phyloP scores from a whole-genome alignment of 1,140 invertebrate genomes.

The Metaphire vulgaris region DNA sequence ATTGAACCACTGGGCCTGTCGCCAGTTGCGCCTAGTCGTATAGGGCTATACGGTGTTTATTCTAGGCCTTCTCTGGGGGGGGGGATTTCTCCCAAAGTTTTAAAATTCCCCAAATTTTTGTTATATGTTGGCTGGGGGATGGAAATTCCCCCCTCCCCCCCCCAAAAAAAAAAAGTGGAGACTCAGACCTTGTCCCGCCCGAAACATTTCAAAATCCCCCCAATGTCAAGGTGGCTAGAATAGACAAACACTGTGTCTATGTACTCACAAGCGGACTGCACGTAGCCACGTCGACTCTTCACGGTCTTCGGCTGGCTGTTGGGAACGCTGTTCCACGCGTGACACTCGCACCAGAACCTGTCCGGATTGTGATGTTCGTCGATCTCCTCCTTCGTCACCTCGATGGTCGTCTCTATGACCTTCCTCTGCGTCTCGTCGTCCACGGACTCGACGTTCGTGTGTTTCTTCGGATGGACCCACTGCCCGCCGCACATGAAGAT shows the following conservation, averaged over 20 bases:
- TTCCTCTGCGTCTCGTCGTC: slow-evolving; percentile 67
- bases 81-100: too few relatives aligned
- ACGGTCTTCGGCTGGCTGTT: slow-evolving; percentile 59
- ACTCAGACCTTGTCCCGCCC: too few relatives aligned
- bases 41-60: too few relatives aligned
- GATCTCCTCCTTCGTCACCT: slow-evolving; percentile 78
- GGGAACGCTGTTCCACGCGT: slow-evolving; percentile 65
- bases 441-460: slow-evolving; percentile 62
- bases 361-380: slow-evolving; percentile 83
- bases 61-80: too few relatives aligned
- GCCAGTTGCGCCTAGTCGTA: too few relatives aligned
- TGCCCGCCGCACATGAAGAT: slow-evolving; percentile 76
- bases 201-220: too few relatives aligned
- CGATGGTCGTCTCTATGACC: slow-evolving; percentile 75
- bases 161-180: too few relatives aligned
- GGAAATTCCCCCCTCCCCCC: too few relatives aligned
- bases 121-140: too few relatives aligned
- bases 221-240: too few relatives aligned
- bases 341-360: slow-evolving; percentile 74
- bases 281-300: slow-evolving; percentile 69
- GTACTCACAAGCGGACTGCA: slow-evolving; percentile 86
- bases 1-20: too few relatives aligned
- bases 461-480: slow-evolving; percentile 58
- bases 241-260: neutral
- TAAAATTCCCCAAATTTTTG: too few relatives aligned